Percentiles rank a stretch among this genome's conserved stretches.
Conservation (phyloP, 2,113 vertebrate species). For the Nothocercus julius region DNA sequence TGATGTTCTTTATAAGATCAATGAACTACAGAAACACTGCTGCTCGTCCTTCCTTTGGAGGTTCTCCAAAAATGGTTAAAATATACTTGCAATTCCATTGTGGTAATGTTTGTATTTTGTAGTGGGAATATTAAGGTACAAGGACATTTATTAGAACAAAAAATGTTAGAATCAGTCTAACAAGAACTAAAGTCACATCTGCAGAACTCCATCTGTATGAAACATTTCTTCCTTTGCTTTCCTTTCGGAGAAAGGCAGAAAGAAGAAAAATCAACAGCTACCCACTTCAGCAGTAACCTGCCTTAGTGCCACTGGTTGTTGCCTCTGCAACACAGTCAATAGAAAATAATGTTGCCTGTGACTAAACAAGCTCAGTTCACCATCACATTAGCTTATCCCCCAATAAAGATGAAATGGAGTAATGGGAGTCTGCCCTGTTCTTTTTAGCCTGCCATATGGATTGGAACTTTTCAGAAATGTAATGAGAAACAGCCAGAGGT, state of each 20-base stretch:
- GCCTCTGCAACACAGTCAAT: background rate
- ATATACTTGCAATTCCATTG: background rate
- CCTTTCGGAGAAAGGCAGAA: background rate
- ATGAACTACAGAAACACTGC: background rate
- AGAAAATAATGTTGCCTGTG: background rate
- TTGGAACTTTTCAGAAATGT: background rate
- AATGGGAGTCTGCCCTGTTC: background rate
- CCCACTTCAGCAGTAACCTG: background rate
- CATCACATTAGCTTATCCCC: background rate
- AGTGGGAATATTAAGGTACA: background rate
- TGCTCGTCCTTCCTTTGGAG: background rate
- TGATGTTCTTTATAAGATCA: background rate
- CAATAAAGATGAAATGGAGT: background rate
- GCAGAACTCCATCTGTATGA: background rate
- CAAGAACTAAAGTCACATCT: background rate
- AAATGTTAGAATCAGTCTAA: background rate
- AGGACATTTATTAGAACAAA: background rate
- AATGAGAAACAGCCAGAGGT: background rate
- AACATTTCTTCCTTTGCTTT: background rate
- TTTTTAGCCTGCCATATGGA: background rate
- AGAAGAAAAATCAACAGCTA: background rate
- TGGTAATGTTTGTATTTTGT: background rate
- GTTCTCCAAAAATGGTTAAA: background rate
- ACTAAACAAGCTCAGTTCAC: background rate
- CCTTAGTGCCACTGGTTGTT: background rate